phyloP scores from a whole-genome alignment of 2,797 vertebrate genomes.

The Urophycis tenuis region DNA sequence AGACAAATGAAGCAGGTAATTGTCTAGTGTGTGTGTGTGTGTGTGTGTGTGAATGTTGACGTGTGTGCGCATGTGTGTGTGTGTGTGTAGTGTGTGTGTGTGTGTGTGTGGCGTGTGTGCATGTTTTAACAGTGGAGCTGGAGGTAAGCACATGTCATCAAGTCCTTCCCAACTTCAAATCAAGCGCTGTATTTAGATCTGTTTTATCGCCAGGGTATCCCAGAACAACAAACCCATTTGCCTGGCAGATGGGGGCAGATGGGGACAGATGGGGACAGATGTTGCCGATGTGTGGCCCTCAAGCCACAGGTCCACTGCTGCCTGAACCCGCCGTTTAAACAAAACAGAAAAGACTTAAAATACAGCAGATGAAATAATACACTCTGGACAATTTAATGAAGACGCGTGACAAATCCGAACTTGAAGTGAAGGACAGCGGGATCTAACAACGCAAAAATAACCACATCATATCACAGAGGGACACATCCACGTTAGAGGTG shows the following conservation, averaged over 20 bases:
- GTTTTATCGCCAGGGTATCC: slow-evolving; percentile 35
- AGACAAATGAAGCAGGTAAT: too few species aligned
- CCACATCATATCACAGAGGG: too few species aligned
- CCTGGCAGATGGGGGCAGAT: neutral
- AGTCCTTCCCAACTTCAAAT: slow-evolving; percentile 39
- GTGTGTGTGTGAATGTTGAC: neutral
- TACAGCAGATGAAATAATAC: slow-evolving; percentile 19
- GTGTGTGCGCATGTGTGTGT: neutral
- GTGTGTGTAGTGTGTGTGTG: neutral
- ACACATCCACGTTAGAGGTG: too few species aligned
- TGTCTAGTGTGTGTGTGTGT: neutral
- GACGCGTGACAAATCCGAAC: slow-evolving; percentile 31
- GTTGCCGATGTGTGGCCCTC: too few species aligned
- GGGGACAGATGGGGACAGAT: neutral
- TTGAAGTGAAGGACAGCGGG: too few species aligned
- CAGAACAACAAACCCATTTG: neutral
- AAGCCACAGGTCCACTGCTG: neutral
- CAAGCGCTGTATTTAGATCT: slow-evolving; percentile 35
- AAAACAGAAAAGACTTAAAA: neutral
- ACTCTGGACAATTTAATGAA: slow-evolving; percentile 23
- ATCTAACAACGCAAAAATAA: too few species aligned
- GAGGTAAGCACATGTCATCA: slow-evolving; percentile 31
- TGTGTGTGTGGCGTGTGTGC: neutral
- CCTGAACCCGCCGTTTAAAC: neutral
- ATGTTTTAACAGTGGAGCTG: slow-evolving; percentile 37